Percentiles rank a stretch among this genome's conserved stretches.
These are phyloP conservation scores for Chamaea fasciata DNA, from an alignment of 2,113 vertebrate genomes.

Conservation along the genomic window DNA sequence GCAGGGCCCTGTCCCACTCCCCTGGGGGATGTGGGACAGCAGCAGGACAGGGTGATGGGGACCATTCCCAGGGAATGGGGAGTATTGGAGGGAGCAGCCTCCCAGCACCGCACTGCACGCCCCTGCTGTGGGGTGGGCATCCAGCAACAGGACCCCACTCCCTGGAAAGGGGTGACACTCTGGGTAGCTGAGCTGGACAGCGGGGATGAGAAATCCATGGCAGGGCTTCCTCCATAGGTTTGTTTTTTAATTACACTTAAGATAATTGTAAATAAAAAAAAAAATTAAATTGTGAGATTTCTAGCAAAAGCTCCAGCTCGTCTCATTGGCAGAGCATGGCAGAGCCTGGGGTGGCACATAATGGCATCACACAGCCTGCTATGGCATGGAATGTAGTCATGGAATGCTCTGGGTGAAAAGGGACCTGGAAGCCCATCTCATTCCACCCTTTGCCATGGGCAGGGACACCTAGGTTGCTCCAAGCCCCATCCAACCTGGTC, in stretches of 20 bases:
- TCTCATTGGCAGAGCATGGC: background rate
- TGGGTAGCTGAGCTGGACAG: background rate
- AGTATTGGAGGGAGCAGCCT: background rate
- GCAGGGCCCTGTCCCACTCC: background rate
- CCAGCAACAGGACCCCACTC: accelerated
- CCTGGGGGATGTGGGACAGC: background rate
- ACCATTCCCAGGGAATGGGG: background rate
- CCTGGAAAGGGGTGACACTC: background rate
- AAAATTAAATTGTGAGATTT: accelerated
- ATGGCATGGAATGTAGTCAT: background rate
- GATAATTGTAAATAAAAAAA: accelerated
- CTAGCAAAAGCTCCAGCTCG: accelerated
- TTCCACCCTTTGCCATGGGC: background rate
- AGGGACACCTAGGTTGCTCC: background rate
- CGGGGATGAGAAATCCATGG: background rate
- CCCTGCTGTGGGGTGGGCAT: accelerated
- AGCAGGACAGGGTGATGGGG: background rate
- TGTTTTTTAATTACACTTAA: background rate
- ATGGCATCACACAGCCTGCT: background rate
- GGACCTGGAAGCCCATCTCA: accelerated
- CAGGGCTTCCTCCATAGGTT: background rate
- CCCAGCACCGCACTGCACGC: accelerated
- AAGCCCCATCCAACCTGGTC: accelerated
- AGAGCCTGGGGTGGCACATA: background rate
- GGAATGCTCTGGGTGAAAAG: background rate